Evolutionary conservation across 2,888 invertebrate species (phyloP), one percentile per base, ranked within the genome.

Genomic region (Himalopsyche anomala): DNA sequence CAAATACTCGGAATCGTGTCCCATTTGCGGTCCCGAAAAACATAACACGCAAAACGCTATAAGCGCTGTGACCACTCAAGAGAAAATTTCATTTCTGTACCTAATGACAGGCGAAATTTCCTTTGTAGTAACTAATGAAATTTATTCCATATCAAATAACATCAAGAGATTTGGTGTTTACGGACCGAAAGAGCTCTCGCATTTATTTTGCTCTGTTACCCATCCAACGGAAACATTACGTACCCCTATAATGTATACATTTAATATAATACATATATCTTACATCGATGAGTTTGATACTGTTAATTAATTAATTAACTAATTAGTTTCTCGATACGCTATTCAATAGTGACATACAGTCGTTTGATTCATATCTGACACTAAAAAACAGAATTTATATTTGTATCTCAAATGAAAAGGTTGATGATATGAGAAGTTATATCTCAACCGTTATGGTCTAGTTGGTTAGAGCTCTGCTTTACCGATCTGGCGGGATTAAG

Each of bases 131-230:
- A 69, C 84, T 86, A 86, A 86, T 86, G 84, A 84, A 86, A 86
- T 86, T 86, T 86, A 86, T 86, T 86, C 86, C 86, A 86, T 86
- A 86, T 86, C 86, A 86, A 56, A 84, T 81, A 86, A 81, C 86
- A 86, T 74, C 74, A 74, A 74, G 74, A 55, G 82, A 54, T 82
- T 82, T 36, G 54, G 12, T 82, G 82, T 82, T 82, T 55, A 19
- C 82, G 42, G 80, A 51, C 45, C 42, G 80, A 51, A 11, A 80
- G 17, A 42, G 80, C 80, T 51, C 28, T 80, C 42, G 28, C 74
- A 36, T 36, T 80, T 80, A 5, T 12, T 28, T 80, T n/a, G 17
- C 45, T 80, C 19, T 80, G 6, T 6, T 42, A 51, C 19, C 80
- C n/a, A 80, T 51, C 36, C 28, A 74, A 74, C 36, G 11, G 28